Evolutionary conservation across 2,113 vertebrate genomes (phyloP), one percentile per base, ranked within the genome.

Genomic region (Marmota flaviventris): DNA sequence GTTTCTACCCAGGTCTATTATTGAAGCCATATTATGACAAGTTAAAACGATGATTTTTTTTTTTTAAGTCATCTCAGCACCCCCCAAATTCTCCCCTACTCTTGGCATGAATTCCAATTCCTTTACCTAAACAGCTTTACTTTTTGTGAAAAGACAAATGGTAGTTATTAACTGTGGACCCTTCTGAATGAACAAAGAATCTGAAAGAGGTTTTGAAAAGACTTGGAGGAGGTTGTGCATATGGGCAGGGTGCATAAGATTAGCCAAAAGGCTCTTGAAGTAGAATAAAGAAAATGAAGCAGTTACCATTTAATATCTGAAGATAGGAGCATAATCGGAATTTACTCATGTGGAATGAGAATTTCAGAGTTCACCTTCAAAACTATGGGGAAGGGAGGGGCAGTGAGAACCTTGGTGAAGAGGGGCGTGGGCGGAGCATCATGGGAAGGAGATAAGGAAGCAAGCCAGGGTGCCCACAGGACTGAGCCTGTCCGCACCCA

Each of bases 141-240:
- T 63, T 97, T 76, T 85, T 83, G 65, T 89, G 53, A 89, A 91
- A 89, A 89, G 58, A 84, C 51, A 93, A 97, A 95, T 93, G 83
- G 34, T 51, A 32, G 48, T 93, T 97, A 92, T 95, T 94, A 89
- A 53, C 76, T 67, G 17, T 20, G 45, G 88, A 78, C 69, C 5
- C 27, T 56, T 79, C 45, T 45, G 58, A 93, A 87, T 61, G 86
- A 96, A 91, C 67, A 73, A 94, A 85, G 70, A 73, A 29, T 69
- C 32, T 83, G 78, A 75, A 91, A 79, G 25, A 42, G 67, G 32
- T 79, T 94, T 78, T 69, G 56, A 81, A 82, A 48, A 51, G 45
- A 76, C 16, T 83, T 82, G 53, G 77, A 91, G 34, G 89, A 84
- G 27, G 32, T 65, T 91, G 12, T 53, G 1, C 48, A 5, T 75